Evolutionary conservation across 2,113 vertebrate species (phyloP), one percentile per base, ranked within the genome.

Genomic region (Malurus elegans): DNA sequence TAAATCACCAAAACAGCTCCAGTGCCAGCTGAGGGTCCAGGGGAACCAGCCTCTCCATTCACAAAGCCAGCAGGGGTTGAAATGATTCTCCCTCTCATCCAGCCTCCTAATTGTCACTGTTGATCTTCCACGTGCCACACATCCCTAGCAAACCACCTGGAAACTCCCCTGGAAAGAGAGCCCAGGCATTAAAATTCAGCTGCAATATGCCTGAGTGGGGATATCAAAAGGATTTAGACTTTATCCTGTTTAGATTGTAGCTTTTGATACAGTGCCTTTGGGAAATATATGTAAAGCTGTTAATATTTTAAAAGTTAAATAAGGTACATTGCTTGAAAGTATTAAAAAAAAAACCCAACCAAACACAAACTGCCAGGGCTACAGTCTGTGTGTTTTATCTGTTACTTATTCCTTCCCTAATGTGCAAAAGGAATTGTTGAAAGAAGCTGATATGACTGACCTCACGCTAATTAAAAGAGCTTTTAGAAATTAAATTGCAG

Each of bases 271-370:
- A 50, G 40, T 19, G 50, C 86, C 70, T 89, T 51, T 91, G 91
- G 84, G 75, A 92, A 95, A 95, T 69, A 56, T 18, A 51, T 60
- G 54, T 61, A 90, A 95, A 82, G 2, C 1, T 72, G 54, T 79
- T 90, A 93, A 82, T 91, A 93, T 86, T 90, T 95, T 74, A 44
- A 54, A 89, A 79, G 67, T 80, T 90, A 90, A 91, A 83, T 44
- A 80, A 76, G 29, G 62, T 50, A 51, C 13, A 56, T 45, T 61
- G 10, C 14, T 90, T 74, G 18, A 53, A 88, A 93, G 12, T 14
- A 42, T 26, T 69, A 51, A 70, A 54, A 61, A 18, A 74, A 78
- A 36, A 34, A 5, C 3, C 1, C 25, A 75, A 5, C 25, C 26
- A 32, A 60, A 44, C 20, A 10, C 31, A 93, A 83, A 25, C 20